These are phyloP conservation scores for Temnothorax rugatulus DNA, from an alignment of 2,888 invertebrate species.

Conservation along the genomic window DNA sequence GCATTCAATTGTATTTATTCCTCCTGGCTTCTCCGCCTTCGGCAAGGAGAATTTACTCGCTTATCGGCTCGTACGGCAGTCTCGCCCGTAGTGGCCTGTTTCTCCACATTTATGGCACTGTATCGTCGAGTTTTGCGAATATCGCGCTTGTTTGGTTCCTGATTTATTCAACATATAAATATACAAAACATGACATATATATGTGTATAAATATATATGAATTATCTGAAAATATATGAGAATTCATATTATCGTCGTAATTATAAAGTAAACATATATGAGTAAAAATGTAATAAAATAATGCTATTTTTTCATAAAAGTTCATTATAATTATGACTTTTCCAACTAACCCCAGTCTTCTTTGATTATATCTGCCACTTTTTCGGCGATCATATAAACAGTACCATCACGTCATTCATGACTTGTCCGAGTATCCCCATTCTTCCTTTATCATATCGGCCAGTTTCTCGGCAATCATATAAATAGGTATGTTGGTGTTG, in stretches of 20 bases:
- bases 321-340: background rate
- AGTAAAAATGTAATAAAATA: background rate
- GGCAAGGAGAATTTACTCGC: no score
- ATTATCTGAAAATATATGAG: no score
- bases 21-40: no score
- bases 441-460: constrained; percentile 88
- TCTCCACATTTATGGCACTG: no score
- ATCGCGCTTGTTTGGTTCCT: no score
- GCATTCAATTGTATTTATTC: no score
- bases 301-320: background rate
- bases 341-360: constrained; percentile 85
- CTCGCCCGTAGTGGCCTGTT: no score
- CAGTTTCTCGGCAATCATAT: constrained; percentile 91
- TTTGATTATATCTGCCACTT: constrained; percentile 89
- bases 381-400: constrained; percentile 90
- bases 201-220: no score
- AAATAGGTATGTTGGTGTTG: constrained; percentile 89
- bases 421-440: constrained; percentile 83
- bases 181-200: no score
- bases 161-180: no score
- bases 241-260: background rate
- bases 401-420: constrained; percentile 70
- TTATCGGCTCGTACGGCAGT: no score
- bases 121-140: no score
- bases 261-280: background rate